phyloP scores from a whole-genome alignment of 2,113 vertebrate species.

The Edolisoma coerulescens region DNA sequence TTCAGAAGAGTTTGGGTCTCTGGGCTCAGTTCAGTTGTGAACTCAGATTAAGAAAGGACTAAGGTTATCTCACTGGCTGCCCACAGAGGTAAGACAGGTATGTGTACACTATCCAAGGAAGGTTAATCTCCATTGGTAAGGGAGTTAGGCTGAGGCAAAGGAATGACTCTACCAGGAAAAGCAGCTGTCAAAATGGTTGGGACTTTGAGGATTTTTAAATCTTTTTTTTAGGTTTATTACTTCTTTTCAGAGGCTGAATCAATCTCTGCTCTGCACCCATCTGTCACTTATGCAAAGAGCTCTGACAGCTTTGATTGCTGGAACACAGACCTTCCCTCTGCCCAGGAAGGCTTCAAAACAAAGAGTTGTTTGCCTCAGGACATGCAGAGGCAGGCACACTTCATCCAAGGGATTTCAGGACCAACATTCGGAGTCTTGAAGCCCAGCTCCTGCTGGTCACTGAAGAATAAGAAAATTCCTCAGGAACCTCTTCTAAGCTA shows the following conservation, averaged over 20 bases:
- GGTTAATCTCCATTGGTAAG: not conserved
- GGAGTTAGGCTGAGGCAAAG: not conserved
- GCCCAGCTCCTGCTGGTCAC: not conserved
- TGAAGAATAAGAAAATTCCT: not conserved
- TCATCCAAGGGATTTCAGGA: not conserved
- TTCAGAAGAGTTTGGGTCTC: not conserved
- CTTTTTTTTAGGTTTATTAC: not conserved
- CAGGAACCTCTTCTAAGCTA: not conserved
- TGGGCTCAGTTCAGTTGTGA: not conserved
- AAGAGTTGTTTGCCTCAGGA: not conserved
- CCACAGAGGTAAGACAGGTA: not conserved
- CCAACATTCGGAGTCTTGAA: not conserved
- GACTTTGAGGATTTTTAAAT: not conserved
- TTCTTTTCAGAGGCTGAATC: constrained; percentile 14
- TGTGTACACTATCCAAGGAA: not conserved
- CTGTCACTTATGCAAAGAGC: not conserved
- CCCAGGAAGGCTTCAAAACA: not conserved
- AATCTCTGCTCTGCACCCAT: not conserved
- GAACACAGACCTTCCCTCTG: not conserved
- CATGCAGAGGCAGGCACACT: not conserved
- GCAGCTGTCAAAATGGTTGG: not conserved
- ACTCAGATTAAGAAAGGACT: not conserved
- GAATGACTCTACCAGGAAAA: not conserved
- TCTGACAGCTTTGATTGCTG: not conserved
- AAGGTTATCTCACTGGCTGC: rapidly evolving